Conservation (phyloP, 2,888 invertebrate genomes). For the Zele albiditarsus region DNA sequence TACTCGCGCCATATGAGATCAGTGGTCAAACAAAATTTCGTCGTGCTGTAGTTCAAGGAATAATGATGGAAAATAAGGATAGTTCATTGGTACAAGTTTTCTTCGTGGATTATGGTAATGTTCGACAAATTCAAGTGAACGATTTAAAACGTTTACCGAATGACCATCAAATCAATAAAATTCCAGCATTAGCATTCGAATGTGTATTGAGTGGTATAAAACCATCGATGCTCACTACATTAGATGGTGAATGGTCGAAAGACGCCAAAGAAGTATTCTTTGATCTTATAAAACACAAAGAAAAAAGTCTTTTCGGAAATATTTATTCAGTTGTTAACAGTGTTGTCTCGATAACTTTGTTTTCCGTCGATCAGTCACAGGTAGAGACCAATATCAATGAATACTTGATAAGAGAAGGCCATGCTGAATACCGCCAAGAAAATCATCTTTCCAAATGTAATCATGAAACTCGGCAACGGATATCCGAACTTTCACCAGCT, state of each 20-base stretch:
- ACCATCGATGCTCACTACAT: constrained; percentile 78
- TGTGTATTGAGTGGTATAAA: constrained; percentile 82
- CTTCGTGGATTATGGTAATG: constrained; percentile 87
- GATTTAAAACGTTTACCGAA: constrained; percentile 66
- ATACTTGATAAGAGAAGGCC: constrained; percentile 77
- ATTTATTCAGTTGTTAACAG: constrained; percentile 87
- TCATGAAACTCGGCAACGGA: constrained; percentile 70
- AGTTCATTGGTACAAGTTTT: constrained; percentile 75
- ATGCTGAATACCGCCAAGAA: constrained; percentile 83
- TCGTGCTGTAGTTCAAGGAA: constrained; percentile 58
- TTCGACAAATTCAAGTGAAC: constrained; percentile 74
- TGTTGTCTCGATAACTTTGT: constrained; percentile 81
- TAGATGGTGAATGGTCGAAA: constrained; percentile 78
- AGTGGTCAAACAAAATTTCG: constrained; percentile 63
- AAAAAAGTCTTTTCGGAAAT: constrained; percentile 70
- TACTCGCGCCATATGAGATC: constrained; percentile 77
- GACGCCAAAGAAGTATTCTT: constrained; percentile 75
- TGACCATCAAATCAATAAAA: constrained; percentile 53
- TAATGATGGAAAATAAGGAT: constrained; percentile 21
- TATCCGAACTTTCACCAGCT: constrained; percentile 59
- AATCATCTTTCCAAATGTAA: constrained; percentile 79
- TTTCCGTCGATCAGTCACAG: constrained; percentile 62
- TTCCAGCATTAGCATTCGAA: constrained; percentile 81
- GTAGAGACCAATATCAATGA: constrained; percentile 76
- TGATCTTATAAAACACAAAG: constrained; percentile 62